Conservation (phyloP, 92 coral and sea anemone genomes). For the Desmophyllum pertusum region DNA sequence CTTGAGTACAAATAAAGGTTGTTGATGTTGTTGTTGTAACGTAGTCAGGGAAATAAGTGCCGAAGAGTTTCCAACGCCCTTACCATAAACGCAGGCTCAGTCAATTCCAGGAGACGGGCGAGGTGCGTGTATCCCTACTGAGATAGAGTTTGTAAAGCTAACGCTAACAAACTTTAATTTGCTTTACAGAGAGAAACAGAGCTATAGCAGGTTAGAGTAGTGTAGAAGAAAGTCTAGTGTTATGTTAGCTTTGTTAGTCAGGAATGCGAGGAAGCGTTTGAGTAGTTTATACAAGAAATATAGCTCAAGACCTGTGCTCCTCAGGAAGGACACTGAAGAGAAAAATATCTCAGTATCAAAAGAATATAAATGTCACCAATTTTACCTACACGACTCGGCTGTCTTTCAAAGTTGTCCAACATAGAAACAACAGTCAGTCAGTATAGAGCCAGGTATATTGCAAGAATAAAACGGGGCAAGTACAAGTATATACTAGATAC, state of each 20-base stretch:
- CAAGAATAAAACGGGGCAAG: too few species aligned
- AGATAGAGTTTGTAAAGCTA: not conserved
- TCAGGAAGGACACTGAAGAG: not conserved
- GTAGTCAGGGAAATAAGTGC: too few species aligned
- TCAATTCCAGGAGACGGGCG: not conserved
- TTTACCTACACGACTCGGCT: not conserved
- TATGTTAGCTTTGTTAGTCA: not conserved
- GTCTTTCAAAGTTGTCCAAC: not conserved
- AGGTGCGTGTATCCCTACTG: not conserved
- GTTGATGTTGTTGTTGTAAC: too few species aligned
- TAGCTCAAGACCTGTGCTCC: not conserved
- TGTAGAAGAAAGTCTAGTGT: not conserved
- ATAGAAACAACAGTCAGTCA: not conserved
- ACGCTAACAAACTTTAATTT: not conserved
- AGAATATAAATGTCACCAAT: too few species aligned
- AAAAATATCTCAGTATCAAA: not conserved
- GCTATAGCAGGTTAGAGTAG: conserved; percentile 45
- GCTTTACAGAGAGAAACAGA: conserved; percentile 38
- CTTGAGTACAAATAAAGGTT: too few species aligned
- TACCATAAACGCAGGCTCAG: not conserved
- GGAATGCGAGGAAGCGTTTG: not conserved
- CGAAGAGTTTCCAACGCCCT: too few species aligned
- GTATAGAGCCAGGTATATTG: too few species aligned
- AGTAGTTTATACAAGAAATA: not conserved
- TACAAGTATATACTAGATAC: too few species aligned